A percentile compares a stretch with the other conserved stretches of the same genome.
Conservation (phyloP, 2,113 vertebrate species). For the Notarius quadriscutis region DNA sequence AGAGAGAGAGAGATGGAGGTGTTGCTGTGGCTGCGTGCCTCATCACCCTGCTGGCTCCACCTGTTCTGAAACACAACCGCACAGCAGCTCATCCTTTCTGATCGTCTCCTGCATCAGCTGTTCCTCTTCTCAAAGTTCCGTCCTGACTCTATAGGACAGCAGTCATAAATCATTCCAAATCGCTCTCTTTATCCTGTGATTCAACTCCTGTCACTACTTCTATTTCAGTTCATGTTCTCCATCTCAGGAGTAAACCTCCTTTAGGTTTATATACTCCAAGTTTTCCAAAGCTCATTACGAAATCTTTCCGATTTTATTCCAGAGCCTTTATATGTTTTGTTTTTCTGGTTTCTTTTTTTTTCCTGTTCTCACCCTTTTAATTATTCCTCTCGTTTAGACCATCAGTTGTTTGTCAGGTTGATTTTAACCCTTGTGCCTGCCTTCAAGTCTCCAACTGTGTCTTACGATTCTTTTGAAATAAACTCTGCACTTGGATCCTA, state of each 20-base stretch:
- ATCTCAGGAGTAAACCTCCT: neutral
- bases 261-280: neutral
- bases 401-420: neutral
- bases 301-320: neutral
- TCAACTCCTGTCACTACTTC: conserved; percentile 5
- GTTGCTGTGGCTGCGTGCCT: conserved; percentile 25
- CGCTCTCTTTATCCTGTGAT: conserved; percentile 13
- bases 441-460: too few species aligned
- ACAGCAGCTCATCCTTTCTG: conserved; percentile 43
- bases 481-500: neutral
- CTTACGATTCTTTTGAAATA: too few species aligned
- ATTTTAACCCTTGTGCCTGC: neutral
- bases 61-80: conserved; percentile 25
- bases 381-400: neutral
- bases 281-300: neutral
- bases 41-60: conserved; percentile 39
- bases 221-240: neutral
- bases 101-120: conserved; percentile 26
- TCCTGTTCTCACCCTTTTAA: neutral
- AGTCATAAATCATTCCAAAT: conserved; percentile 29
- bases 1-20: conserved; percentile 5
- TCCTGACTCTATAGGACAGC: conserved; percentile 1
- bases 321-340: neutral
- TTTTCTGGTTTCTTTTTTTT: too few species aligned
- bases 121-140: conserved; percentile 38